A percentile compares a stretch with the other conserved stretches of the same genome.
Evolutionary conservation across 2,888 invertebrate species (phyloP).

Genomic region (Deroplatys truncata): DNA sequence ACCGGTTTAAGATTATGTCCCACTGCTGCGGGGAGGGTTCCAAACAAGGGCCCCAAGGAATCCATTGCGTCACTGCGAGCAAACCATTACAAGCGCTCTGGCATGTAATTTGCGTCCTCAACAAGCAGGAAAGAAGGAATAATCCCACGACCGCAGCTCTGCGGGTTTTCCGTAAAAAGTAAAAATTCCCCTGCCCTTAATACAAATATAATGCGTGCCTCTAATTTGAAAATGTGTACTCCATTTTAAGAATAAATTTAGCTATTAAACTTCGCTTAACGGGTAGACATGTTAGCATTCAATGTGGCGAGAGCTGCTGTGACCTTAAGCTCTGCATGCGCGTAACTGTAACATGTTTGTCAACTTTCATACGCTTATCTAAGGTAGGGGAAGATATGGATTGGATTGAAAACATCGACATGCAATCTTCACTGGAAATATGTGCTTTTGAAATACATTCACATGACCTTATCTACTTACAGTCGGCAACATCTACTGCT

Average conservation of each 20-base stretch:
- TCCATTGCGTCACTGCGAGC: background rate
- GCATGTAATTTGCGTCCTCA: background rate
- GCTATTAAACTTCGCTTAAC: background rate
- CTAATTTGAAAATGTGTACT: background rate
- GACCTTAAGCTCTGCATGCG: too few relatives aligned
- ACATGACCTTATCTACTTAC: too few relatives aligned
- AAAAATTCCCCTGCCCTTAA: background rate
- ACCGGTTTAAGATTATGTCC: too few relatives aligned
- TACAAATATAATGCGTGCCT: background rate
- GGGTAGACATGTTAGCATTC: background rate
- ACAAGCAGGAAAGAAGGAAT: background rate
- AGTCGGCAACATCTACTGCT: too few relatives aligned
- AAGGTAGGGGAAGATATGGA: too few relatives aligned
- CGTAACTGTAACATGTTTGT: too few relatives aligned
- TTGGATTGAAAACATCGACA: too few relatives aligned
- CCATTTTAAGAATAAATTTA: background rate
- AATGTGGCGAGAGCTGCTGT: too few relatives aligned
- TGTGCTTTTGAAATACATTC: too few relatives aligned
- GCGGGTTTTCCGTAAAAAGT: background rate
- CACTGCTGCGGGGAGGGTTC: background rate
- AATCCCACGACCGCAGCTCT: background rate
- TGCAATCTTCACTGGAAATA: too few relatives aligned
- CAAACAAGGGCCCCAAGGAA: background rate
- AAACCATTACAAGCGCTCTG: background rate
- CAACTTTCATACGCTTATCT: too few relatives aligned